A percentile compares a stretch with the other conserved stretches of the same genome.
These are phyloP conservation scores for Euschistus heros DNA, from an alignment of 1,140 invertebrate species.

Conservation along the genomic window DNA sequence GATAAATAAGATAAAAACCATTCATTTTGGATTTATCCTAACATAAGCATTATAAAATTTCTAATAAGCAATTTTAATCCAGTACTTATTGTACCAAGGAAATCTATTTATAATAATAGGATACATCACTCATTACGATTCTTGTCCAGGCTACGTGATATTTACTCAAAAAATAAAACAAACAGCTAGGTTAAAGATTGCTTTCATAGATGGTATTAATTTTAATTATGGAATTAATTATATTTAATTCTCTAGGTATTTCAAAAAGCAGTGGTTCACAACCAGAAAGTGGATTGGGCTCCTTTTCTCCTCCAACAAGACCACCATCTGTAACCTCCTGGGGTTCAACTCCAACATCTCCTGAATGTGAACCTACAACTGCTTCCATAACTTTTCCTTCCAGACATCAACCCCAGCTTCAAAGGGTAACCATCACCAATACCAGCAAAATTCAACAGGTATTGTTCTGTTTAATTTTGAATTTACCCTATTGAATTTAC, in stretches of 20 bases:
- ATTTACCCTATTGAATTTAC: too few species aligned
- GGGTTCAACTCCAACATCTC: conserved; percentile 19
- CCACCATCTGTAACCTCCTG: conserved; percentile 12
- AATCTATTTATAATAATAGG: too few species aligned
- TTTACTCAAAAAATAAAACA: too few species aligned
- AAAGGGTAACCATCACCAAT: conserved; percentile 47
- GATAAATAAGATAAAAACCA: too few species aligned
- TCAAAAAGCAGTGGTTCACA: not conserved
- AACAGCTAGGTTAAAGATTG: too few species aligned
- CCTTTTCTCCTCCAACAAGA: conserved; percentile 15
- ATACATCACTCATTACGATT: too few species aligned
- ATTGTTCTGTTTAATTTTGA: not conserved
- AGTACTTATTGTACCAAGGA: too few species aligned
- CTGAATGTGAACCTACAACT: conserved; percentile 19
- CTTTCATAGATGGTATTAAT: too few species aligned
- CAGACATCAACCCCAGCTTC: conserved; percentile 35
- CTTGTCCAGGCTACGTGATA: too few species aligned
- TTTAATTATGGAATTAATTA: not conserved
- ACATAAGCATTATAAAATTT: too few species aligned
- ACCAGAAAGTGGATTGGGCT: conserved; percentile 23
- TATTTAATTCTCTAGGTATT: not conserved
- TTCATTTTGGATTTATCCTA: too few species aligned
- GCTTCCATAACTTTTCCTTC: conserved; percentile 17
- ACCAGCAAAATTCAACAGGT: conserved; percentile 44
- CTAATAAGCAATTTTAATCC: too few species aligned